Evolutionary conservation across 2,888 invertebrate species (phyloP), one percentile per base, ranked within the genome.

Genomic region (Anaspis maculata): DNA sequence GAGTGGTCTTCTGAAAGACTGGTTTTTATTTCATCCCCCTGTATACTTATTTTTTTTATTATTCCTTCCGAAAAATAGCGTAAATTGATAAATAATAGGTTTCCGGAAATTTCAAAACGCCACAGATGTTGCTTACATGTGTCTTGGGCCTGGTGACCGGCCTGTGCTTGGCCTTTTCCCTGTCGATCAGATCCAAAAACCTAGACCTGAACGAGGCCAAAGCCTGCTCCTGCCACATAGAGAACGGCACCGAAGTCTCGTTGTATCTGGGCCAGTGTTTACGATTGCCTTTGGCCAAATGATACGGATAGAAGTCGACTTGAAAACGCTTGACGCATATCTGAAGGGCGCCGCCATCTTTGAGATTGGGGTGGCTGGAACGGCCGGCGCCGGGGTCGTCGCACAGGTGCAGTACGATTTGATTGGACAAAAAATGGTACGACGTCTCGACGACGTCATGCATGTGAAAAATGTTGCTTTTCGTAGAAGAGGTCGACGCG

Each of bases 381-480:
- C 90, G 72, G 2, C 90, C 90, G 66, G 79, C 86, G 48, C 88
- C 90, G 39, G 85, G 83, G 64, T 98, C 98, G 62, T 98, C 97
- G 59, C 94, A 95, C 19, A 98, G 73, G 66, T 97, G 97, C 39
- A 98, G 71, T 68, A 97, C 95, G 53, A 98, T 88, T 54, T 90
- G 77, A 42, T 91, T 89, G 35, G 88, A 88, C 30, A 87, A 76
- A 59, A 98, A 80, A 65, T 98, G 98, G 70, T 96, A 95, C 0
- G 96, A 97, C 0, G 98, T 97, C 69, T 97, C 96, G 1, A 86
- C 73, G n/a, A 97, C 90, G 70, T 97, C 95, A 62, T 87, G 91
- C 27, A 78, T 76, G 15, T 79, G 76, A 67, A 92, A 95, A 64
- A 86, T 77, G 35, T 68, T 64, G 32, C 68, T 61, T 24, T 64